phyloP scores from a whole-genome alignment of 2,797 vertebrate species.

The Paguma larvata region DNA sequence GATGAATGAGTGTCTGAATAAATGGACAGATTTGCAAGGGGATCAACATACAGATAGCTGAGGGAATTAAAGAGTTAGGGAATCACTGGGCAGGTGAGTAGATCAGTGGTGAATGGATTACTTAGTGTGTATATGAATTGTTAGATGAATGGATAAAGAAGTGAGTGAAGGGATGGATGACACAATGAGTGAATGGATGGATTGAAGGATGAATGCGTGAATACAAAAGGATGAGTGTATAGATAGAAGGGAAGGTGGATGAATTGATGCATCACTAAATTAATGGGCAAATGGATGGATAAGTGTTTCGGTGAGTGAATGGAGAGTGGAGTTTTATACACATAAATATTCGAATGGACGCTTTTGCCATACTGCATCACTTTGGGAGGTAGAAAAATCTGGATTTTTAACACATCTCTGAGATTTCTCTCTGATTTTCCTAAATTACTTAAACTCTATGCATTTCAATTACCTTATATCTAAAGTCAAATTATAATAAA shows the following conservation, averaged over 20 bases:
- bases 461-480: not conserved
- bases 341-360: not conserved
- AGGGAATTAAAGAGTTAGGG: not conserved
- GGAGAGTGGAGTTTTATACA: not conserved
- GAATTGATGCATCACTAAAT: not conserved
- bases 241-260: fast-evolving
- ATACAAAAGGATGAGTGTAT: not conserved
- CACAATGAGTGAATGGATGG: not conserved
- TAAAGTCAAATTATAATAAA: not conserved
- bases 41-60: not conserved
- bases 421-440: not conserved
- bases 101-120: not conserved
- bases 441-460: not conserved
- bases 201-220: not conserved
- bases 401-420: not conserved
- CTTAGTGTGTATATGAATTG: not conserved
- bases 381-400: not conserved
- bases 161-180: not conserved
- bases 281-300: not conserved
- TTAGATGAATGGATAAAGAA: not conserved
- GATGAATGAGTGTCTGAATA: not conserved
- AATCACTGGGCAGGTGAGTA: not conserved
- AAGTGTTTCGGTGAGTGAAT: not conserved
- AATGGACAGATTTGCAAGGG: not conserved
- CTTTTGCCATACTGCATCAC: not conserved